These are phyloP conservation scores for Drosophila melanosoma DNA, from an alignment of 2,888 invertebrate genomes.

Conservation along the genomic window DNA sequence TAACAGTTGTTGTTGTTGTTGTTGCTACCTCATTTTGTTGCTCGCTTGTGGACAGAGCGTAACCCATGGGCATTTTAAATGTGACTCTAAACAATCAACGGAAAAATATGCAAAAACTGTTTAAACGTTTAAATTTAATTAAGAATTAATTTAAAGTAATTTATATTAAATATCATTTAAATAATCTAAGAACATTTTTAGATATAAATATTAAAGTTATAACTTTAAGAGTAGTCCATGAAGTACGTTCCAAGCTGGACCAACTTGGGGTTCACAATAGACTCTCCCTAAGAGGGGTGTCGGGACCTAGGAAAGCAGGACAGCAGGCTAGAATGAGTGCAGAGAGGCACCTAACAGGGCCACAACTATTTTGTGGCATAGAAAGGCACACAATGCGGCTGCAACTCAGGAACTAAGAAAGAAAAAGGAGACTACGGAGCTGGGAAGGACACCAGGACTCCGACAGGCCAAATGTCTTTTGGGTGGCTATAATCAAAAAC, in stretches of 20 bases:
- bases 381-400: neutral
- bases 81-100: neutral
- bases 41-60: slow-evolving; percentile 5
- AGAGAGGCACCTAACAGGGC: too few species aligned
- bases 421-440: neutral
- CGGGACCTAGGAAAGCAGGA: neutral
- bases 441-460: neutral
- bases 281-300: too few species aligned
- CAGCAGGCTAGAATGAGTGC: too few species aligned
- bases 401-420: neutral
- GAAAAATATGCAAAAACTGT: neutral
- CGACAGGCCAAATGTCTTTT: too few species aligned
- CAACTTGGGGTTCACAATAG: neutral
- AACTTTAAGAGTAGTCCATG: neutral
- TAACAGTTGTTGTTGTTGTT: neutral
- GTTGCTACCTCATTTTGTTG: slow-evolving; percentile 18
- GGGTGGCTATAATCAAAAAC: too few species aligned
- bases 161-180: neutral
- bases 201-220: neutral
- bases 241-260: neutral
- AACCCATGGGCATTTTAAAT: slow-evolving; percentile 6
- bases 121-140: neutral
- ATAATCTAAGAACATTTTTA: neutral
- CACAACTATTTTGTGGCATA: neutral
- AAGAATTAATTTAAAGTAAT: neutral